phyloP scores from a whole-genome alignment of 2,888 invertebrate species.

The Tanytarsus gracilentus region DNA sequence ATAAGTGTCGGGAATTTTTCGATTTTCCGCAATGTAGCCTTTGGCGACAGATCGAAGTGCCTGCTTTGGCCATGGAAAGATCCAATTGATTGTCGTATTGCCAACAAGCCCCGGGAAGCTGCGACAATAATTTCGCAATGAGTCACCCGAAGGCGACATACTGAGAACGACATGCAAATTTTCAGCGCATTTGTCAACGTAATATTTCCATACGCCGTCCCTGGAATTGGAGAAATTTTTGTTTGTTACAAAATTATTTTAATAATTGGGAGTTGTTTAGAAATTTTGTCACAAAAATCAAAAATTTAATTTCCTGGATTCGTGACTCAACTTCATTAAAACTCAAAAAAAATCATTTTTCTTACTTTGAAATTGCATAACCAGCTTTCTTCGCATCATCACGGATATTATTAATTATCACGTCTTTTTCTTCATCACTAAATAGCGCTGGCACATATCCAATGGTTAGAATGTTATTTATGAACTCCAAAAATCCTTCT shows the following conservation, averaged over 20 bases:
- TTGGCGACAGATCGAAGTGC: conserved; percentile 66
- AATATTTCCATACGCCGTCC: conserved; percentile 80
- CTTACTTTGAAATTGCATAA: conserved; percentile 60
- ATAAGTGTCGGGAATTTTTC: conserved; percentile 53
- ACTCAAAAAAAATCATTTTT: conserved; percentile 7
- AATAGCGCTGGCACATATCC: conserved; percentile 82
- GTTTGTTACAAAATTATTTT: neutral
- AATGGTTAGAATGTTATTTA: conserved; percentile 85
- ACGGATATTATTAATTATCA: conserved; percentile 60
- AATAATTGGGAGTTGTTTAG: neutral
- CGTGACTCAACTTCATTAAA: neutral
- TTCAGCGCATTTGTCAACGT: conserved; percentile 63
- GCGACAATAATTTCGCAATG: conserved; percentile 71
- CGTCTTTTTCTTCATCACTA: conserved; percentile 80
- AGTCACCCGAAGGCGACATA: conserved; percentile 82
- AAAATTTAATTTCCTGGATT: neutral
- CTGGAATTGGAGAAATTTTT: conserved; percentile 40
- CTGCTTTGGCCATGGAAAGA: conserved; percentile 88
- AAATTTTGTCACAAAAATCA: too few species aligned
- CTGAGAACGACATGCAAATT: conserved; percentile 84
- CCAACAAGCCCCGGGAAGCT: conserved; percentile 89
- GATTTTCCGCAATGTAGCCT: conserved; percentile 19
- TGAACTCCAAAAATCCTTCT: conserved; percentile 77
- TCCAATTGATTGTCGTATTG: conserved; percentile 88
- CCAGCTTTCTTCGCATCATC: conserved; percentile 62